These are phyloP conservation scores for Myathropa florea DNA, from an alignment of 2,888 invertebrate genomes.

Conservation along the genomic window DNA sequence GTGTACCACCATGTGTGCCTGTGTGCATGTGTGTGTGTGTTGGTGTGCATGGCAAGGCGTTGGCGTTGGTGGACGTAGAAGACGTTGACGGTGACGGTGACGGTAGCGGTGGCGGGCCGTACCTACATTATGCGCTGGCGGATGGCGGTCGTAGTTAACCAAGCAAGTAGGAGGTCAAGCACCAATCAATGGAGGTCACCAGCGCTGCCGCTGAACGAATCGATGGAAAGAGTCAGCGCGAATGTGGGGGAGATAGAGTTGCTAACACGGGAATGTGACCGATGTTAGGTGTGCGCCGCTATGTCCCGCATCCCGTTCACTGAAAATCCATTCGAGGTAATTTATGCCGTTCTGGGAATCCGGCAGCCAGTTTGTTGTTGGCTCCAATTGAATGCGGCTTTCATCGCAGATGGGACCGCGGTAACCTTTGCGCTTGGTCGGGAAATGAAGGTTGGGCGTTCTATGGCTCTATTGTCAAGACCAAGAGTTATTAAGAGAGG, in stretches of 20 bases:
- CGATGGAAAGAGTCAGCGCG: conserved; percentile 36
- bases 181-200: conserved; percentile 70
- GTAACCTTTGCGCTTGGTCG: conserved; percentile 14
- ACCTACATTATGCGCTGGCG: conserved; percentile 49
- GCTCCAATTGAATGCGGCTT: neutral
- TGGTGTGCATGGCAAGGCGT: conserved; percentile 32
- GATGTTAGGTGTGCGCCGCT: conserved; percentile 43
- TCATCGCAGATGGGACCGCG: conserved; percentile 20
- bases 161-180: conserved; percentile 69
- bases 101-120: conserved; percentile 5
- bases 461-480: conserved; percentile 2
- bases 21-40: neutral
- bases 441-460: neutral
- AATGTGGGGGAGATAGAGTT: conserved; percentile 40
- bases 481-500: neutral
- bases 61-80: conserved; percentile 17
- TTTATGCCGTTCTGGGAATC: conserved; percentile 31
- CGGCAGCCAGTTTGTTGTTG: neutral
- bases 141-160: conserved; percentile 45
- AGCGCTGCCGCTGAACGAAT: conserved; percentile 45
- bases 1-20: neutral
- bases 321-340: conserved; percentile 22
- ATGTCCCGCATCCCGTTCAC: conserved; percentile 17
- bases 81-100: conserved; percentile 42
- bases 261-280: conserved; percentile 53